phyloP scores from a whole-genome alignment of 2,113 vertebrate genomes.

The Passer domesticus region DNA sequence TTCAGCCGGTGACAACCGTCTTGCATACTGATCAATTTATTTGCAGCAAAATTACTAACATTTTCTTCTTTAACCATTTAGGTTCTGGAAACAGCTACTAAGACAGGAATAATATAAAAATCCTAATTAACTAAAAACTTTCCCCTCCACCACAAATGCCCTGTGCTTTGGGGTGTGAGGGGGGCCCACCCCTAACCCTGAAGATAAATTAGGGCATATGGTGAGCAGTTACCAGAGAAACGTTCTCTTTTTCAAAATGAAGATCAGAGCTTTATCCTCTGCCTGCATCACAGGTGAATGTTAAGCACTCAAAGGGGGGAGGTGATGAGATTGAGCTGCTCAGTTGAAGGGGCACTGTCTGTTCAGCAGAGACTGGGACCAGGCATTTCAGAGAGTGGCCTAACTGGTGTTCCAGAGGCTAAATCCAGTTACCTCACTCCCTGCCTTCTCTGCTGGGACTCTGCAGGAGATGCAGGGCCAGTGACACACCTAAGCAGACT shows the following conservation, averaged over 20 bases:
- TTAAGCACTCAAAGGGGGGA: neutral
- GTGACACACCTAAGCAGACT: neutral
- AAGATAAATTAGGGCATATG: neutral
- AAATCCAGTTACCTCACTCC: neutral
- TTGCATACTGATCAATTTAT: conserved; percentile 83
- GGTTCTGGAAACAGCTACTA: conserved; percentile 55
- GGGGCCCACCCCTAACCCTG: neutral
- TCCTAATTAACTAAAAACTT: neutral
- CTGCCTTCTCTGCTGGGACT: neutral
- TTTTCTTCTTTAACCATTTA: conserved; percentile 71
- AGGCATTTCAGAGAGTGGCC: neutral
- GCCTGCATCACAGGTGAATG: neutral
- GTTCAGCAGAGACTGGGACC: neutral
- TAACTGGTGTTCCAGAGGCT: neutral
- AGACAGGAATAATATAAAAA: neutral
- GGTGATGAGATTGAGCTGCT: neutral
- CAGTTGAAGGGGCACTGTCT: neutral
- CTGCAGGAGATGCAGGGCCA: neutral
- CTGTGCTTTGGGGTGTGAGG: neutral
- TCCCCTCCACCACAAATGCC: neutral
- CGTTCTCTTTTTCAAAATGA: neutral
- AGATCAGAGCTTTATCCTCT: conserved; percentile 16
- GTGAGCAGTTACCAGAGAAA: conserved; percentile 5
- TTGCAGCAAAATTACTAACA: conserved; percentile 72
- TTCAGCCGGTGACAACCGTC: conserved; percentile 77